Evolutionary conservation across 2,888 invertebrate species (phyloP), one percentile per base, ranked within the genome.

Genomic region (Pantelozetes paolii): DNA sequence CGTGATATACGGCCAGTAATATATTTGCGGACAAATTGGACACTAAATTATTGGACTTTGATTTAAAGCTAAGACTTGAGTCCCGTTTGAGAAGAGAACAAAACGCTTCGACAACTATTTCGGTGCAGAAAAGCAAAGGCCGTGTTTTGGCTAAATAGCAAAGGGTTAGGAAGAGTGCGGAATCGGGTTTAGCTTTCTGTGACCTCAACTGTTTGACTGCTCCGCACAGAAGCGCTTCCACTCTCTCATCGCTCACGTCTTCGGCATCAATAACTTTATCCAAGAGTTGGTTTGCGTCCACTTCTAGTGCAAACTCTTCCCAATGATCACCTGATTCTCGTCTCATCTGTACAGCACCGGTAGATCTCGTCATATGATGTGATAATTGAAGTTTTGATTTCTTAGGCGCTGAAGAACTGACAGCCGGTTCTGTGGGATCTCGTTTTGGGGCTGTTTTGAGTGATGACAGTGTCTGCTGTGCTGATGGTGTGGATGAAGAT

Each of bases 1-100:
- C 92, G 64, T 79, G 85, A 81, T 89, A 94, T 0, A 91, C 92
- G 78, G 89, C 87, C 80, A 90, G 87, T 72, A 96, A 83, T 79
- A 95, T 85, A 83, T 94, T 95, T 76, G 92, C 89, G 5, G 91
- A 90, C 62, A 94, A 82, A 36, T 93, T 89, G 78, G 92, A 89
- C 54, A 91, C 88, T 59, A 90, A 84, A 0, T 89, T 87, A 82
- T 92, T 92, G 6, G 88, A 89, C 18, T 93, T 91, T 74, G 87
- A 87, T 84, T 94, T 90, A 81, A 89, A 88, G 75, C 81, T 82
- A 67, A 82, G 76, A 18, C 82, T 79, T 64, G 82, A 76, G 80
- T 95, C 94, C 73, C 92, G 85, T 79, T 91, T 89, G 75, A 96
- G 83, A 40, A 94, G 83, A 0, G 91, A 90, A 75, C 93, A 88